Evolutionary conservation across 1,140 invertebrate genomes (phyloP), one percentile per base, ranked within the genome.

Genomic region (Penaeus japonicus): DNA sequence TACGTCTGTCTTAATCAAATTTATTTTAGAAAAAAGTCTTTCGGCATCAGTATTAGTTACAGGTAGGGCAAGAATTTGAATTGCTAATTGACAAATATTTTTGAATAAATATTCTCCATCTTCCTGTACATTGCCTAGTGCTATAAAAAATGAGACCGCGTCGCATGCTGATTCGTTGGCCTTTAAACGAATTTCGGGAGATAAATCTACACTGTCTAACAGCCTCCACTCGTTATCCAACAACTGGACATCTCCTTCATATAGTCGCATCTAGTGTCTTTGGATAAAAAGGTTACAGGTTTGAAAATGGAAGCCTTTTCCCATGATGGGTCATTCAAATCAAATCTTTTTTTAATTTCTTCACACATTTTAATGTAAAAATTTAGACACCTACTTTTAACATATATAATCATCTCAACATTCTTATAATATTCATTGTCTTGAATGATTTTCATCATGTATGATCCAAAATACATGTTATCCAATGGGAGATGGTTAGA

Each of bases 1-100:
- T 2, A n/a, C 12, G 30, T 85, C 84, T 7, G 18, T 85, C 54
- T 85, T 77, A 17, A 78, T 85, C 27, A 85, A 18, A 85, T 77
- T 77, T 2, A 85, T 0, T 85, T 86, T 86, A 55, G 75, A 86
- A 86, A 86, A 86, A 22, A 80, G 10, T 53, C 85, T 86, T 55
- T 86, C 75, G 0, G 85, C 75, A 79, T 10, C 73, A 15, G 53
- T 86, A 39, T 86, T 86, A 17, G 39, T 32, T 39, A 30, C 47
- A 3, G 85, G 85, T 39, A 86, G 35, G 57, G 85, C 73, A 32
- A 86, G 79, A 1, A 86, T 24, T 20, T 86, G 47, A 30, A 86
- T 59, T 2, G 75, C 85, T 35, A 86, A 86, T 20, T 47, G 35
- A 22, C 53, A 22, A 4, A 86, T 12, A 55, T 86, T 79, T 20